Evolutionary conservation across 2,888 invertebrate genomes (phyloP).

Genomic region (Spilosoma lubricipeda): DNA sequence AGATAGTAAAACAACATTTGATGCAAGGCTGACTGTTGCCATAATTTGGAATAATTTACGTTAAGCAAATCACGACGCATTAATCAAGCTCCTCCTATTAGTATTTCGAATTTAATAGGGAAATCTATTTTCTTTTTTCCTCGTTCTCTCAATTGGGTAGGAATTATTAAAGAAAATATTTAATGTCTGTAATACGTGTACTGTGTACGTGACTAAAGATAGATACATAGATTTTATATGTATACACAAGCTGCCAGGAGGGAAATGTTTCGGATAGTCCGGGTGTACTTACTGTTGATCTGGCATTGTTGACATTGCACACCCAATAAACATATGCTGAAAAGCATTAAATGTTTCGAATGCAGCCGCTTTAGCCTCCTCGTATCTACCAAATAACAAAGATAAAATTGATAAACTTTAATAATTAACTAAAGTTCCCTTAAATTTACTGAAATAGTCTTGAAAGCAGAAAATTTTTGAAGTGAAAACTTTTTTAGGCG

Average conservation of each 20-base stretch:
- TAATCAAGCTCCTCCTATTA: neutral
- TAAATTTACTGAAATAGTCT: no score
- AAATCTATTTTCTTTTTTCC: neutral
- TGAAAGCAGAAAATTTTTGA: no score
- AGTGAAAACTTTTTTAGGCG: no score
- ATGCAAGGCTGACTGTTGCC: neutral
- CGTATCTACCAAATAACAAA: constrained; percentile 29
- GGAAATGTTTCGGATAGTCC: neutral
- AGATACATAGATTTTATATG: neutral
- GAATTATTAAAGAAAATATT: neutral
- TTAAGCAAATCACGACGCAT: neutral
- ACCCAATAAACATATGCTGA: constrained; percentile 48
- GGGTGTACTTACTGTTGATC: constrained; percentile 59
- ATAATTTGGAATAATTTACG: neutral
- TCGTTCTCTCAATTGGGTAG: no score
- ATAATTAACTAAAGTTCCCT: neutral
- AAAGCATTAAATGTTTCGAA: constrained; percentile 32
- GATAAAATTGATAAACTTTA: neutral
- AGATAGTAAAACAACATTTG: neutral
- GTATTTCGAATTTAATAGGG: no score
- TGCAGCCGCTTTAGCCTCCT: constrained; percentile 20
- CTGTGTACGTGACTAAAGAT: no score
- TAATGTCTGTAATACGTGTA: neutral
- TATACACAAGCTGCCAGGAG: no score
- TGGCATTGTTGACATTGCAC: constrained; percentile 56